Conservation (phyloP, 2,113 vertebrate genomes). For the Verasper variegatus region DNA sequence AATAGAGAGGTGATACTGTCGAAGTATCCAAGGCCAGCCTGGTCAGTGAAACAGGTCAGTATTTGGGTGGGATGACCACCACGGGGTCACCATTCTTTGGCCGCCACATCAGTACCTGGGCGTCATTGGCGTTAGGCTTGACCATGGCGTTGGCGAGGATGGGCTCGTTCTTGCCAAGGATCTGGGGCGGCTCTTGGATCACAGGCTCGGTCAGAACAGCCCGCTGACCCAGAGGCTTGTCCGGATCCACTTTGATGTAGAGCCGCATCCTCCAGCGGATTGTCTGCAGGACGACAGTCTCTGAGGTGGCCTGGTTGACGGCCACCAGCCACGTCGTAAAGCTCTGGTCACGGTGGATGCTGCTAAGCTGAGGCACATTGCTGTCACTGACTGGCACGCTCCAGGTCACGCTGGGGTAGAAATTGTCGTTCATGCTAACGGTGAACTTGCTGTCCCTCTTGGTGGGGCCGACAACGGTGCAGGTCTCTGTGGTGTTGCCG, state of each 20-base stretch:
- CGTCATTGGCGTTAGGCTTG: constrained; percentile 98
- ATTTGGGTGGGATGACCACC: constrained; percentile 95
- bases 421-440: constrained; percentile 99
- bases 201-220: constrained; percentile 89
- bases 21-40: constrained; percentile 70
- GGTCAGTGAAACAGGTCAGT: constrained; percentile 75
- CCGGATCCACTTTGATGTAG: constrained; percentile 90
- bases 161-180: constrained; percentile 92
- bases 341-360: constrained; percentile 95
- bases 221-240: constrained; percentile 88
- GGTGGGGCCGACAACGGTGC: constrained; percentile 93
- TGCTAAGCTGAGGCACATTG: constrained; percentile 92
- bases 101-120: constrained; percentile 99
- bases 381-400: constrained; percentile 94
- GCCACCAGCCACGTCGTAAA: constrained; percentile 98
- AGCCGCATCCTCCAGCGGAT: constrained; percentile 96
- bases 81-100: constrained; percentile 88
- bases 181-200: constrained; percentile 91
- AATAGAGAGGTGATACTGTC: constrained; percentile 55
- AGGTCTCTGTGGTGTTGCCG: constrained; percentile 96
- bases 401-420: constrained; percentile 99
- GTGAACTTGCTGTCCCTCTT: constrained; percentile 92
- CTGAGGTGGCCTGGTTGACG: constrained; percentile 88
- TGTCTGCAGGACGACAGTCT: constrained; percentile 92
- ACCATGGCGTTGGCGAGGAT: constrained; percentile 93